These are phyloP conservation scores for Meiosimyza platycephala DNA, from an alignment of 2,888 invertebrate genomes.

Conservation along the genomic window DNA sequence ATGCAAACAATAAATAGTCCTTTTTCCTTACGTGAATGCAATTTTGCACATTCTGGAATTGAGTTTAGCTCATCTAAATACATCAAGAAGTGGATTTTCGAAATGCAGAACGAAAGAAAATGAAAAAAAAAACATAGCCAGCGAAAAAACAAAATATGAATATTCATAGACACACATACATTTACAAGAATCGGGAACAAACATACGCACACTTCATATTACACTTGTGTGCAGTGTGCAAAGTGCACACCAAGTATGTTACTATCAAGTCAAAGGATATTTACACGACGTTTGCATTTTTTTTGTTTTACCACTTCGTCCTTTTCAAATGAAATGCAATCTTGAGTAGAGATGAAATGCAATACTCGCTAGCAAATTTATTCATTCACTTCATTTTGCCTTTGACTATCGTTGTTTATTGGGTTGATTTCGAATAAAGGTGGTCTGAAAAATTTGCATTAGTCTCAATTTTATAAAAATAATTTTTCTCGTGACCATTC, in stretches of 20 bases:
- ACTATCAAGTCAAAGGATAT: slow-evolving; percentile 22
- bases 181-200: not conserved
- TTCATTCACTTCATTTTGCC: slow-evolving; percentile 3
- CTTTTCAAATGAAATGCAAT: slow-evolving; percentile 28
- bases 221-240: not conserved
- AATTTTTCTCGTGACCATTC: too few relatives aligned
- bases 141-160: slow-evolving; percentile 20
- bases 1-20: too few relatives aligned
- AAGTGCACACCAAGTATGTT: not conserved
- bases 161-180: slow-evolving; percentile 30
- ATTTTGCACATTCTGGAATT: not conserved
- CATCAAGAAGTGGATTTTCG: slow-evolving; percentile 22
- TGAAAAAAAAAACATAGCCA: not conserved
- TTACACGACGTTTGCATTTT: slow-evolving; percentile 29
- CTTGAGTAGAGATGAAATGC: slow-evolving; percentile 36
- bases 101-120: not conserved
- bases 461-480: too few relatives aligned
- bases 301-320: not conserved
- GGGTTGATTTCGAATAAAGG: too few relatives aligned
- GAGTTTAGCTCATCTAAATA: slow-evolving; percentile 20
- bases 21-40: too few relatives aligned
- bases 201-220: not conserved
- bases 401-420: slow-evolving; percentile 8
- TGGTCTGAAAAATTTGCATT: too few relatives aligned
- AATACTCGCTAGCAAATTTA: slow-evolving; percentile 29